Percentiles rank a stretch among this genome's conserved stretches.
phyloP scores from a whole-genome alignment of 2,888 invertebrate species.

The Melikaiella ostensackeni region DNA sequence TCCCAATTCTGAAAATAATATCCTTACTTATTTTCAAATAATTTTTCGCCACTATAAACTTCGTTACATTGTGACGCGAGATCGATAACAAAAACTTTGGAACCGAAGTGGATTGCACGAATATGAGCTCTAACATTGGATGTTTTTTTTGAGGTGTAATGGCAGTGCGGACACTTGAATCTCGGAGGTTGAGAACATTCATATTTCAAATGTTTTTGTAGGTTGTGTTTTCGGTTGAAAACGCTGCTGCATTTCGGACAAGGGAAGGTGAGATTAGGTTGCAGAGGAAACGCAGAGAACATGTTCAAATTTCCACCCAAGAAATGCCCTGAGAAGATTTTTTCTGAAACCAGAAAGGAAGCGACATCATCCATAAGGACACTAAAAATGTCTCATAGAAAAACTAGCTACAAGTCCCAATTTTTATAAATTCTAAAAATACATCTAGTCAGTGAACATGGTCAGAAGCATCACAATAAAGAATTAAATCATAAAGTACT shows the following conservation, averaged over 20 bases:
- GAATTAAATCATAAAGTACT: no score
- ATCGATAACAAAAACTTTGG: slow-evolving; percentile 64
- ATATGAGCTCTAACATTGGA: slow-evolving; percentile 71
- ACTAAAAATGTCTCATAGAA: neutral
- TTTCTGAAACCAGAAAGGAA: slow-evolving; percentile 60
- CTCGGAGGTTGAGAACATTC: slow-evolving; percentile 75
- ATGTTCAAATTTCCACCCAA: slow-evolving; percentile 41
- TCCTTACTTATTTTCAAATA: neutral
- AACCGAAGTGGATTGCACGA: slow-evolving; percentile 61
- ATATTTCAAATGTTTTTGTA: slow-evolving; percentile 71
- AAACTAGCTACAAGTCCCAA: neutral
- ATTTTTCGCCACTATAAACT: neutral
- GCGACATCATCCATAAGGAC: slow-evolving; percentile 32
- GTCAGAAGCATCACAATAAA: no score
- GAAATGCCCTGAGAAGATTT: slow-evolving; percentile 42
- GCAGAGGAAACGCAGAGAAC: slow-evolving; percentile 50
- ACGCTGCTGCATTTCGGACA: slow-evolving; percentile 68
- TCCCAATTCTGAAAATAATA: neutral
- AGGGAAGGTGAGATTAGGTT: slow-evolving; percentile 59
- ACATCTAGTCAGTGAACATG: neutral
- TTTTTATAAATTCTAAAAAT: neutral
- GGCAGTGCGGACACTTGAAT: slow-evolving; percentile 75
- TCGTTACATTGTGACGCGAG: slow-evolving; percentile 43
- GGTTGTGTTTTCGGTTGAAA: slow-evolving; percentile 68
- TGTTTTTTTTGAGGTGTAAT: slow-evolving; percentile 63